Evolutionary conservation across 2,888 invertebrate species (phyloP), one percentile per base, ranked within the genome.

Genomic region (Apodemia mormo): DNA sequence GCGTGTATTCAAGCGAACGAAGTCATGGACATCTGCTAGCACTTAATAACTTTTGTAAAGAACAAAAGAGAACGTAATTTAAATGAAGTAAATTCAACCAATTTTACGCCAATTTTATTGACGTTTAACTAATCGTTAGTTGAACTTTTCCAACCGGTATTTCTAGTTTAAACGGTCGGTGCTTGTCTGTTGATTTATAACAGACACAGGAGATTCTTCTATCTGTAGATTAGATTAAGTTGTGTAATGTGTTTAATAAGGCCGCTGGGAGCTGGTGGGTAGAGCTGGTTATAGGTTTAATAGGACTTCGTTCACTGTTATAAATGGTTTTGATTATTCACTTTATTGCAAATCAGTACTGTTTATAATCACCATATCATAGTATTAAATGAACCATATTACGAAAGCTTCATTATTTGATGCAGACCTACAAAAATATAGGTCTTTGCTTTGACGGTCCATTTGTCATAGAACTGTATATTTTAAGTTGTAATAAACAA

Each of bases 101-200:
- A 58, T 58, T 58, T 58, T 30, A 58, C 58, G 58, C 58, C 58
- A 58, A 58, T 29, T 58, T 29, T 12, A 58, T 30, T 58, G 58
- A 58, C 58, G 58, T 58, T 58, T 58, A 30, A 58, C 58, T 29
- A 58, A 58, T 58, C 58, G 58, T 58, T 58, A 4, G 10, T 29
- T 58, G 29, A 58, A 58, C 30, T 58, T 58, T 58, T 58, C 58
- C 30, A 30, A 58, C 58, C 58, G 30, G 58, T 58, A 58, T 30
- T 58, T 58, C 58, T 12, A 58, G 58, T 61, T 61, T 30, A 33
- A 66, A 10, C 22, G 30, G 2, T 12, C n/a, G 52, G n/a, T 54
- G 52, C 52, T 54, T 54, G 52, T 54, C 52, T 10, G 37, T 58
- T 65, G 58, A 69, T 54, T 69, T 43, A 54, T 29, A 65, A 22